Base-by-base conservation (phyloP, 2,113 vertebrate species). In the Syngnathoides biaculeatus region DNA sequence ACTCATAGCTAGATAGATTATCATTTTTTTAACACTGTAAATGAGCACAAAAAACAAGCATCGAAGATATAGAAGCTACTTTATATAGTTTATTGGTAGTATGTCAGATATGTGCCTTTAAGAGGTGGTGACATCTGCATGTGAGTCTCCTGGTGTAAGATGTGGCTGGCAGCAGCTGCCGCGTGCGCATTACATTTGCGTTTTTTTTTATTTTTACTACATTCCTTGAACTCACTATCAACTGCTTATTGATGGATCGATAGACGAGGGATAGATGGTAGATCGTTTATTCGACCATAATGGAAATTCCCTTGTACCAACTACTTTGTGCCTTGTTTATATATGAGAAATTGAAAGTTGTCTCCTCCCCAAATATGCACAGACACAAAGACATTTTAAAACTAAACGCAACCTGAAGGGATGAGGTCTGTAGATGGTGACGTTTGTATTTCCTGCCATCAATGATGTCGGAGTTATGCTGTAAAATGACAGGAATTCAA, bases 381-480 rank as follows among this genome's bases (percentile, higher is more conserved):
- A 40, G 60, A 78, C 69, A 72, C 2, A 22, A 20, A 64, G 43
- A 65, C 63, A 20, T 48, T 30, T 42, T 42, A 42, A 64, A 50
- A 50, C 14, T 39, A 39, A n/a, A 43, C 1, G 19, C n/a, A 61
- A 59, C 68, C 69, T 81, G 69, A 39, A 40, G 58, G 15, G 67
- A 24, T 15, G 38, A 43, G 40, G 1, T 2, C 13, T 40, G 5
- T 22, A 68, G 39, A 50, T 64, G 72, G 57, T 69, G 50, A 73
- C 24, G 67, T 70, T 83, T 84, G 80, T 56, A 84, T 90, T 88
- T 89, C 86, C 83, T 84, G 75, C 60, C 69, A 48, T 35, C 22
- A 11, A 61, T 76, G 84, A 81, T 60, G 64, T 78, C 40, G 40
- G 75, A 57, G 39, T 20, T 43, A 17, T 14, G 30, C 64, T 0